These are phyloP conservation scores for Halictus quadricinctus DNA, from an alignment of 2,888 invertebrate species.

Conservation along the genomic window DNA sequence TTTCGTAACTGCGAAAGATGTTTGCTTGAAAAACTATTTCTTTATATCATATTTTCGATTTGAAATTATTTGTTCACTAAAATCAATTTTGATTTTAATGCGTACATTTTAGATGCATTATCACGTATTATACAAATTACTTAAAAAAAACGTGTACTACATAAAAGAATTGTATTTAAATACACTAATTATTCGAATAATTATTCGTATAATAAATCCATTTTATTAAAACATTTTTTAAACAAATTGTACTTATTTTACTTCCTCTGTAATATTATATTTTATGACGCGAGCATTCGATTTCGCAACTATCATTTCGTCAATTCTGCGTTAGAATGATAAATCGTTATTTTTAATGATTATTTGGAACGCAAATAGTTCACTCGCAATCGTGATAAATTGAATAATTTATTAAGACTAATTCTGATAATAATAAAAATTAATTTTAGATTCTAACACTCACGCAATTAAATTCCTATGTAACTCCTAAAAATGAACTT, in stretches of 20 bases:
- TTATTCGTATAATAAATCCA: not conserved
- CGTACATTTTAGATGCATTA: not conserved
- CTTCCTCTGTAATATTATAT: too few relatives aligned
- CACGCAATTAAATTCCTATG: conserved; percentile 1
- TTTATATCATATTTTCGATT: not conserved
- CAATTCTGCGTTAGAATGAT: not conserved
- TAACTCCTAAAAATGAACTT: not conserved
- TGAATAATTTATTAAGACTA: not conserved
- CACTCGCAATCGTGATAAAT: not conserved
- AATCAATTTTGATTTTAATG: too few relatives aligned
- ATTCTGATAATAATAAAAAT: not conserved
- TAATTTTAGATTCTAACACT: not conserved
- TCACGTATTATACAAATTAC: not conserved
- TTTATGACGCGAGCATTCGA: too few relatives aligned
- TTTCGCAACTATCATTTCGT: not conserved
- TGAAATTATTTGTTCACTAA: not conserved
- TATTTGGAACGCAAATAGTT: not conserved
- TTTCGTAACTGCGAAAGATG: not conserved
- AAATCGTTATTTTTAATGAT: not conserved
- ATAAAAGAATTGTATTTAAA: not conserved
- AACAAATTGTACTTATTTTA: not conserved
- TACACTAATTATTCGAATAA: too few relatives aligned
- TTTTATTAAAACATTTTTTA: not conserved
- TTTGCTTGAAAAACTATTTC: not conserved
- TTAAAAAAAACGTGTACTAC: not conserved